Evolutionary conservation across 2,888 invertebrate genomes (phyloP), one percentile per base, ranked within the genome.

Genomic region (Ophion slaviceki): DNA sequence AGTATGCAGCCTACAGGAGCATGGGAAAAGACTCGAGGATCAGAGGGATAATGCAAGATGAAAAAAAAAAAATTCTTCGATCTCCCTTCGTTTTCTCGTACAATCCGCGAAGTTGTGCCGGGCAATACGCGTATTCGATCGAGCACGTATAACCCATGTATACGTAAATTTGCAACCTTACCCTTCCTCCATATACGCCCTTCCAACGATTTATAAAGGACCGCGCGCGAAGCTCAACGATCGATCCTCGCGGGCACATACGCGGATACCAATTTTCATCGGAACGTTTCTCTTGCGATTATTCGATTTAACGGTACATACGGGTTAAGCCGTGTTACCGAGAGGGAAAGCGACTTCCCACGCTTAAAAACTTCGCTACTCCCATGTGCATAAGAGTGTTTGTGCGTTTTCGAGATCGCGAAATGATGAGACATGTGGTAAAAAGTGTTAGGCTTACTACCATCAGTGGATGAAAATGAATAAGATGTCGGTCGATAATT

Each of bases 201-300:
- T 36, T 47, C 32, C 70, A n/a, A 59, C 40, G 45, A 68, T 77
- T 14, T 62, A 61, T 64, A 36, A 71, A 81, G 75, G 75, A 81
- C 59, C 59, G 59, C 66, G 71, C 80, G 53, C 70, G 32, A 32
- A 32, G 32, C 32, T 32, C 45, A 57, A 80, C 57, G 80, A 81
- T 84, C 80, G 82, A 75, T 82, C 85, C 82, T 82, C 71, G 59
- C 79, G 82, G 82, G 85, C 79, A 78, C 74, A 68, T 40, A 78
- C 83, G 77, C 68, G 78, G 81, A 82, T 85, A 71, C 85, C 85
- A 85, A 85, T 85, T 85, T 82, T 75, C 85, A 75, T 82, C 79
- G 36, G 36, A 66, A 47, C 78, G 59, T 14, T 68, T 83, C 83
- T 61, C 78, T 47, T n/a, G 8, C 64, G 82, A 85, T 79, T 85